Evolutionary conservation across 1,140 invertebrate genomes (phyloP).

Genomic region (Theocolax elegans): DNA sequence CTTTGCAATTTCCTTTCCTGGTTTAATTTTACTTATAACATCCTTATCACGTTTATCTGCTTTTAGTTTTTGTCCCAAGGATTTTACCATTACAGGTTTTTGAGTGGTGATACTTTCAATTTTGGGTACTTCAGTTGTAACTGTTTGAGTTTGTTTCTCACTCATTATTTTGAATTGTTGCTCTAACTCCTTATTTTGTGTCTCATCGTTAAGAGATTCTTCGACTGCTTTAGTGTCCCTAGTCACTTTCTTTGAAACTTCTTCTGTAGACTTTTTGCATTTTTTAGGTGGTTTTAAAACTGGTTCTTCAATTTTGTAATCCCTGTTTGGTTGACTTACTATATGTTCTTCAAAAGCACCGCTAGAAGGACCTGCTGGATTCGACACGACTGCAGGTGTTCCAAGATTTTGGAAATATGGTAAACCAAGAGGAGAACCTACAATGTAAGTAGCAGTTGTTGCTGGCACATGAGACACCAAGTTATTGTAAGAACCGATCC

Average conservation of each 20-base stretch:
- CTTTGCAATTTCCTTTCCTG: slow-evolving; percentile 6
- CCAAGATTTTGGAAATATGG: background rate
- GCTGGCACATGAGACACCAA: background rate
- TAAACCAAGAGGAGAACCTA: background rate
- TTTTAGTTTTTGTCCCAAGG: background rate
- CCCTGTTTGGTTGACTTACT: background rate
- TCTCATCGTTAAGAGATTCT: background rate
- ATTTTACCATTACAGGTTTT: background rate
- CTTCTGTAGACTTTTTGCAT: slow-evolving; percentile 34
- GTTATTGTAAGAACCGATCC: background rate
- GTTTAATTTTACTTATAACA: slow-evolving; percentile 15
- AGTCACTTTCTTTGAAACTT: background rate
- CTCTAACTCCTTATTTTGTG: background rate
- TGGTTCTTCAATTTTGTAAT: background rate
- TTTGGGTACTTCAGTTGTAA: slow-evolving; percentile 2
- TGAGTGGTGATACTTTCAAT: slow-evolving; percentile 24
- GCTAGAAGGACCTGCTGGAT: background rate
- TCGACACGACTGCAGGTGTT: background rate
- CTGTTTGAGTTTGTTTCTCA: background rate
- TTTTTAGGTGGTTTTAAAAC: slow-evolving; percentile 3
- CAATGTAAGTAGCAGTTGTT: slow-evolving; percentile 3
- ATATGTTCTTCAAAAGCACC: background rate
- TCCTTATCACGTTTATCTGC: background rate
- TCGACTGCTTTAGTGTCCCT: slow-evolving; percentile 12
- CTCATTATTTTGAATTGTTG: background rate